Conservation (phyloP, 2,797 vertebrate genomes). For the Pseudochirops corinnae region DNA sequence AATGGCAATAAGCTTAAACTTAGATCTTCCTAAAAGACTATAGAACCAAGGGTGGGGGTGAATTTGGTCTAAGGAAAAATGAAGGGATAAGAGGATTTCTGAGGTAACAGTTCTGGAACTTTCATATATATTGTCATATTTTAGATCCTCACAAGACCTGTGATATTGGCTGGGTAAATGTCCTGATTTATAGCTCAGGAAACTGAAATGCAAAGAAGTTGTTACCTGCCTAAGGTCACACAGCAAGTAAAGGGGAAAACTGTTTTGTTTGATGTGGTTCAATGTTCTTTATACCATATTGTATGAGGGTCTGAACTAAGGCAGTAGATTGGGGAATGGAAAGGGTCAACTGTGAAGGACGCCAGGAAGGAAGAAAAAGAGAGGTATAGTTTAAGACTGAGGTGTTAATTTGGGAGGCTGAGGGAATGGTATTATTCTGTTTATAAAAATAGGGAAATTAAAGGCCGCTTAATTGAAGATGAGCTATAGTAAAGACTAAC, state of each 20-base stretch:
- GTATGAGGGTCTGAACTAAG: not conserved
- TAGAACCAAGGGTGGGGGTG: not conserved
- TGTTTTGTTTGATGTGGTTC: not conserved
- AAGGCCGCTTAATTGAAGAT: not conserved
- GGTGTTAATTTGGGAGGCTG: not conserved
- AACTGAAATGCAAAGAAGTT: not conserved
- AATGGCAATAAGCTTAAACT: not conserved
- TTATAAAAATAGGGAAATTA: not conserved
- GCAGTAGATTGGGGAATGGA: not conserved
- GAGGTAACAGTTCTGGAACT: not conserved
- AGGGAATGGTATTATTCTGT: not conserved
- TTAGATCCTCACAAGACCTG: not conserved
- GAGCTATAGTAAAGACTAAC: not conserved
- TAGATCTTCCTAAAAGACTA: not conserved
- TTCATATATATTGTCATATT: not conserved
- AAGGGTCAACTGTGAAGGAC: not conserved
- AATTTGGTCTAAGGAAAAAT: not conserved
- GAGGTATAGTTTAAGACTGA: not conserved
- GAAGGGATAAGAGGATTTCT: not conserved
- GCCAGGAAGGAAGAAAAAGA: not conserved
- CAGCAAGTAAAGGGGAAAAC: not conserved
- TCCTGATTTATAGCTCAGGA: not conserved
- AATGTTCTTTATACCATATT: not conserved
- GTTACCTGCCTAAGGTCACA: not conserved
- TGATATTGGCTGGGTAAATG: not conserved